Conservation (phyloP, 2,113 vertebrate species). For the Casuarius casuarius region DNA sequence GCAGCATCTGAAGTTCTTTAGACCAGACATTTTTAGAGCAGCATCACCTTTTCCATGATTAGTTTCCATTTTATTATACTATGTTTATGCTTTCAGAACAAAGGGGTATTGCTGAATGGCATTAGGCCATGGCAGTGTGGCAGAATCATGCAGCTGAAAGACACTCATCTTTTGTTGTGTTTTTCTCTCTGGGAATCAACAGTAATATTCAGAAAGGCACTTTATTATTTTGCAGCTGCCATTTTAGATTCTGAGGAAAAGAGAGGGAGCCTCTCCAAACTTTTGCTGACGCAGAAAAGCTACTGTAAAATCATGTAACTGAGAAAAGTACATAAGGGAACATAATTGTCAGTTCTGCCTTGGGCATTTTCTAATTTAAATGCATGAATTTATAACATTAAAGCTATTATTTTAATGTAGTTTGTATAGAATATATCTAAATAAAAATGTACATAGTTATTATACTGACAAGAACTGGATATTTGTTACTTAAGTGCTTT, state of each 20-base stretch:
- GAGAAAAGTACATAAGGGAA: background rate
- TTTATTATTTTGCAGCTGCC: background rate
- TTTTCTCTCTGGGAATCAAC: background rate
- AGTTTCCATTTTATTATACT: too few species aligned
- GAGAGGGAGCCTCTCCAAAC: background rate
- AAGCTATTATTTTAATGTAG: background rate
- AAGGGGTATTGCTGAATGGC: background rate
- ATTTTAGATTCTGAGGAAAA: background rate
- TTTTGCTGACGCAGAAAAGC: background rate
- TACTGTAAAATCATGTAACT: background rate
- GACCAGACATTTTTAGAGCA: background rate
- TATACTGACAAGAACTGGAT: background rate
- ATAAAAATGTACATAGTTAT: background rate
- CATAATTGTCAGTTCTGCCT: background rate
- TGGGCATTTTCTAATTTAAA: background rate
- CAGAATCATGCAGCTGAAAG: background rate
- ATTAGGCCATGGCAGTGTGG: background rate
- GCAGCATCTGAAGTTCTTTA: background rate
- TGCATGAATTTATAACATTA: background rate
- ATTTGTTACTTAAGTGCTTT: background rate
- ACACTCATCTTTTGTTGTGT: background rate
- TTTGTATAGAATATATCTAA: background rate
- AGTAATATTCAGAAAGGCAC: background rate
- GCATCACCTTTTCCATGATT: background rate
- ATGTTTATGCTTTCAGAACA: background rate